Base-by-base conservation (phyloP, 2,113 vertebrate species). In the Cygnus atratus region DNA sequence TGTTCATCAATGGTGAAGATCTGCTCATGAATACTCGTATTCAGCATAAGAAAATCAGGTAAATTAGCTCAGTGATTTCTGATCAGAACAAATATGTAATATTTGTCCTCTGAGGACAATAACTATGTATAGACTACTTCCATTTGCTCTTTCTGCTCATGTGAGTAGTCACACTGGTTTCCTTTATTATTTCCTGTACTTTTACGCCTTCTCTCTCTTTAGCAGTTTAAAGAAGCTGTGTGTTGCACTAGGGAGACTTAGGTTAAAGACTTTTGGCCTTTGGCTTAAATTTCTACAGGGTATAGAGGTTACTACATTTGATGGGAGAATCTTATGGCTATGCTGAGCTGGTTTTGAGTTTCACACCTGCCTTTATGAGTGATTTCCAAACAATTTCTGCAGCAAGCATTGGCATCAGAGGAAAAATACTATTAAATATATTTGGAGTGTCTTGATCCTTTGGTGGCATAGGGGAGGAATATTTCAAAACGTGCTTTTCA, bases 401-500 rank as follows among this genome's bases (percentile, higher is more conserved):
- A 88, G 78, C 29, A 96, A 86, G 28, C 21, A 84, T 52, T 71
- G 2, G 0, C 59, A 15, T 84, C 39, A 3, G 55, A 74, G 74
- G 91, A 88, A 65, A 80, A 84, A 54, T 87, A 88, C 79, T 95
- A 71, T 68, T 96, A 81, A 94, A 77, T 89, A 50, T 87, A 18
- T 88, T 95, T 96, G 81, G 81, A 90, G 58, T 63, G 58, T n/a
- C 80, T 92, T 18, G 31, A 18, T 87, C 89, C 52, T 82, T 93
- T 75, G 12, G 71, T 62, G 50, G 24, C 63, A 33, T 48, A 87
- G 84, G 84, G 79, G 50, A 39, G 29, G 73, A 84, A 11, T 61
- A 57, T 84, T 92, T 92, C 26, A 92, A 86, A 89, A 52, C 44
- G 33, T 75, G 59, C 25, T 96, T 94, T 81, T 94, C 75, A 95